Evolutionary conservation across 2,113 vertebrate genomes (phyloP).

Genomic region (Microtus pennsylvanicus): DNA sequence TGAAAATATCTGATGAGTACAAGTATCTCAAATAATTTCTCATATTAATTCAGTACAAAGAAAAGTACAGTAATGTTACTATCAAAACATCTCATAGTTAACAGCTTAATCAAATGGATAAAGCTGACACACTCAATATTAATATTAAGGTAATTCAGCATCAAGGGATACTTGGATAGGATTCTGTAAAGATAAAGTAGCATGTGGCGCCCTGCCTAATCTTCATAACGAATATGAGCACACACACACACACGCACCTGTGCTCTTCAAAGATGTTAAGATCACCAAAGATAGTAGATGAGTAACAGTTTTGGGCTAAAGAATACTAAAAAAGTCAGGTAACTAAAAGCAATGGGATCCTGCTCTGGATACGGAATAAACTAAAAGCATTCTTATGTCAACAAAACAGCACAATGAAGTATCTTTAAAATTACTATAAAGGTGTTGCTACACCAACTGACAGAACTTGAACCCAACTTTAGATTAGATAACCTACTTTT

Average conservation of each 20-base stretch:
- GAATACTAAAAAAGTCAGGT: neutral
- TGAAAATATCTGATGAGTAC: neutral
- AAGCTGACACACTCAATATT: neutral
- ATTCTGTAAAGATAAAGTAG: neutral
- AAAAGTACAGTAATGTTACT: neutral
- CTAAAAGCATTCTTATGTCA: neutral
- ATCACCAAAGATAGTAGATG: neutral
- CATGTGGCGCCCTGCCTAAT: neutral
- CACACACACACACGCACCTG: neutral
- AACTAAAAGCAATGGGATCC: neutral
- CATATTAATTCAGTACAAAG: neutral
- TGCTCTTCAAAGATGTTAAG: neutral
- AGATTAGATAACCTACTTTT: neutral
- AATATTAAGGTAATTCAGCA: neutral
- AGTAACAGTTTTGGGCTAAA: neutral
- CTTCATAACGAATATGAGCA: neutral
- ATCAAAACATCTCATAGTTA: neutral
- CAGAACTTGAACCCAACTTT: neutral
- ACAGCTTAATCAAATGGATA: neutral
- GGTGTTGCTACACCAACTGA: neutral
- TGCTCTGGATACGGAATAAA: neutral
- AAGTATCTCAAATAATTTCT: neutral
- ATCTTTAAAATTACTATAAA: neutral
- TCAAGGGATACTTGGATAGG: neutral
- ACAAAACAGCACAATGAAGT: neutral